Percentiles rank a stretch among this genome's conserved stretches.
Evolutionary conservation across 1,140 invertebrate genomes (phyloP).

Genomic region (Procambarus clarkii): DNA sequence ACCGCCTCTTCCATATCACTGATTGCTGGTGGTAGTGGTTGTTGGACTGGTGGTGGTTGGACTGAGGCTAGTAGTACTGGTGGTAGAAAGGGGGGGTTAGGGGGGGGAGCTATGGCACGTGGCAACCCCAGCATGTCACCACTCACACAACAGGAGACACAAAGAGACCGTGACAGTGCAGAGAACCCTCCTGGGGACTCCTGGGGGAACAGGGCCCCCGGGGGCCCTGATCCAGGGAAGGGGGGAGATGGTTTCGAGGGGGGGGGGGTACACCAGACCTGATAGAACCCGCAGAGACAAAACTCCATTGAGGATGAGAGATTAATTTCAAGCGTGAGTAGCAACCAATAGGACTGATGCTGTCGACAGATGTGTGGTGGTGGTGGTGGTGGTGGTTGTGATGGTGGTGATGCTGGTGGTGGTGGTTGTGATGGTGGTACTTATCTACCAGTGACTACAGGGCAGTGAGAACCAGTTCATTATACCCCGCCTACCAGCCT

Average conservation of each 20-base stretch:
- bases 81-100: neutral
- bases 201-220: no score
- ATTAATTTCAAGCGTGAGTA: conserved; percentile 60
- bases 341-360: conserved; percentile 53
- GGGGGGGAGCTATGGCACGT: neutral
- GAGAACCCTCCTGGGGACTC: neutral
- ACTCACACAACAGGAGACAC: conserved; percentile 25
- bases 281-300: conserved; percentile 46
- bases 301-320: conserved; percentile 56
- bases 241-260: neutral
- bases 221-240: no score
- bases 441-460: no score
- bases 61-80: neutral
- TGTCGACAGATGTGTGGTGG: conserved; percentile 44
- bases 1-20: no score
- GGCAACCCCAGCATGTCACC: neutral
- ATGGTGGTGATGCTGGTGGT: neutral
- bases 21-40: no score
- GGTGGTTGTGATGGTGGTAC: neutral
- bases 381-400: neutral
- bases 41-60: neutral
- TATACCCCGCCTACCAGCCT: no score
- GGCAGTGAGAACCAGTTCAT: no score
- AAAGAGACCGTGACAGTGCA: conserved; percentile 7
- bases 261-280: neutral